These are phyloP conservation scores for Micronisus gabar DNA, from an alignment of 2,113 vertebrate species.

Conservation along the genomic window DNA sequence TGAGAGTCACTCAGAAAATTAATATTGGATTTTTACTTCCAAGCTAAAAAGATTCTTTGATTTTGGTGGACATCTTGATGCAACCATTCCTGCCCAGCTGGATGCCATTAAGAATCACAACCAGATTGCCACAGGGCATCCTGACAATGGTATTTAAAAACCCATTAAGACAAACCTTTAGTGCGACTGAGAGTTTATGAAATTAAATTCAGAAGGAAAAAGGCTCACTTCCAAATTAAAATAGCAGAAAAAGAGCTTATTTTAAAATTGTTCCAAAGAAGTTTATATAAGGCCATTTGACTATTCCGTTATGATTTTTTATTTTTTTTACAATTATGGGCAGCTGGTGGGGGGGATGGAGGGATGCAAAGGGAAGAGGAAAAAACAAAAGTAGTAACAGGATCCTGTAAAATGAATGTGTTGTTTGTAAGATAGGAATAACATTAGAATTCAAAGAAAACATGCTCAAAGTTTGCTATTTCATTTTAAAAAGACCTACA, in stretches of 20 bases:
- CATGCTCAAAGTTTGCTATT: background rate
- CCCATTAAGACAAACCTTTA: background rate
- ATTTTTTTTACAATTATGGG: background rate
- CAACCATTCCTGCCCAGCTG: slow-evolving; percentile 13
- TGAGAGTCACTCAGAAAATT: background rate
- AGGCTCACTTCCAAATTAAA: slow-evolving; percentile 19
- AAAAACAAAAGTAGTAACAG: background rate
- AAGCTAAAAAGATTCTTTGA: background rate
- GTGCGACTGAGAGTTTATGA: background rate
- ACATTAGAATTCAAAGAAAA: background rate
- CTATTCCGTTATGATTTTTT: background rate
- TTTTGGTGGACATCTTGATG: background rate
- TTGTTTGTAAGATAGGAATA: background rate
- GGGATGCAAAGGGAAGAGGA: rapidly evolving
- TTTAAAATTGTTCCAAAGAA: background rate
- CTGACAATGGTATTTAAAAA: slow-evolving; percentile 33
- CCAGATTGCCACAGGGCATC: background rate
- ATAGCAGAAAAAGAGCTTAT: background rate
- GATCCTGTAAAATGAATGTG: background rate
- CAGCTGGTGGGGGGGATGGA: rapidly evolving
- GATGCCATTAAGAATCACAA: background rate
- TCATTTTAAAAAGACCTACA: background rate
- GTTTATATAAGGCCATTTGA: background rate
- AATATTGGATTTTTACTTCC: background rate
- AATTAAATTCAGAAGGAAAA: slow-evolving; percentile 5